Evolutionary conservation across 1,140 invertebrate genomes (phyloP).

Genomic region (Eupristina koningsbergeri): DNA sequence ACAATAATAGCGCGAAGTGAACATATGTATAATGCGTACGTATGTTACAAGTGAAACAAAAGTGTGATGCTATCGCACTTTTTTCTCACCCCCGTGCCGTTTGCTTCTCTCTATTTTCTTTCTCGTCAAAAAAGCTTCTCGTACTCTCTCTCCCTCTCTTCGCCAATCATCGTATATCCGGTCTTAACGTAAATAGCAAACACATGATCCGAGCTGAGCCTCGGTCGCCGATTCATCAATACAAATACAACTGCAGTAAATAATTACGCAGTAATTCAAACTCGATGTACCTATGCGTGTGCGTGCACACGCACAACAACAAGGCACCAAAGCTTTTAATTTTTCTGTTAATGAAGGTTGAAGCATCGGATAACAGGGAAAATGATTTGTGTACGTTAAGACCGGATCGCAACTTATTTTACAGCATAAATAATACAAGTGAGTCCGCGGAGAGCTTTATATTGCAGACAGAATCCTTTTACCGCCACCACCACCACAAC

Average conservation of each 20-base stretch:
- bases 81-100: conserved; percentile 7
- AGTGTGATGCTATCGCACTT: conserved; percentile 22
- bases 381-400: conserved; percentile 30
- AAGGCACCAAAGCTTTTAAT: not conserved
- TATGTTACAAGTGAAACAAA: conserved; percentile 31
- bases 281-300: too few relatives aligned
- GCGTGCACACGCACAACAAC: too few relatives aligned
- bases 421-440: conserved; percentile 38
- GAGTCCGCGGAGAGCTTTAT: conserved; percentile 35
- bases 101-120: conserved; percentile 27
- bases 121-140: conserved; percentile 13
- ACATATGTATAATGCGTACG: not conserved
- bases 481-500: conserved; percentile 50
- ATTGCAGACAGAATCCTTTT: conserved; percentile 39
- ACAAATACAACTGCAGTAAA: not conserved
- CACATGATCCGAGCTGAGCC: not conserved
- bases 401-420: conserved; percentile 31
- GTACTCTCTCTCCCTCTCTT: conserved; percentile 30
- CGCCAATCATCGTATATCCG: conserved; percentile 33
- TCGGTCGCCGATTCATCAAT: not conserved
- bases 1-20: conserved; percentile 32
- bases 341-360: not conserved
- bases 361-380: not conserved
- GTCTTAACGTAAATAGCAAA: conserved; percentile 19
- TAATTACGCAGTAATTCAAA: not conserved